These are phyloP conservation scores for Aplocera efformata DNA, from an alignment of 2,888 invertebrate genomes.

Conservation along the genomic window DNA sequence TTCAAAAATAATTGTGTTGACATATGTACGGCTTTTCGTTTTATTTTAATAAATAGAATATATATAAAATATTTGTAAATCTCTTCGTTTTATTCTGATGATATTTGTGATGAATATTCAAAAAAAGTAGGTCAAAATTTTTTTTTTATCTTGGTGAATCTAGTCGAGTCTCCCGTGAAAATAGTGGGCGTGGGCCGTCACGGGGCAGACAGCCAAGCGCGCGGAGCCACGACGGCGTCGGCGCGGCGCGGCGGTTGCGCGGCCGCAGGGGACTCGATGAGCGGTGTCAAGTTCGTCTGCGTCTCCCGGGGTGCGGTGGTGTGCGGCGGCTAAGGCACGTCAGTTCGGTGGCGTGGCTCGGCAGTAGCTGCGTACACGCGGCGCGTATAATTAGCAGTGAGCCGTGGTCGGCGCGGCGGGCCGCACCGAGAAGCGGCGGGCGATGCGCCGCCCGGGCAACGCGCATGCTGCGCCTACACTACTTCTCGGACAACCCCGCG, in stretches of 20 bases:
- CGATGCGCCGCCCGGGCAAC: conserved; percentile 71
- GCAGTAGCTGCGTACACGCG: conserved; percentile 37
- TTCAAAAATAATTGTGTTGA: too few species aligned
- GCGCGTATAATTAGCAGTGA: conserved; percentile 73
- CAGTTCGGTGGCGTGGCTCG: conserved; percentile 36
- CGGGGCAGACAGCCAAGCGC: conserved; percentile 33
- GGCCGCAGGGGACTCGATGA: conserved; percentile 28
- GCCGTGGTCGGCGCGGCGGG: conserved; percentile 75
- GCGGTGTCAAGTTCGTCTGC: conserved; percentile 51
- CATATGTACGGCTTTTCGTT: too few species aligned
- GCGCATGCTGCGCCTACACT: conserved; percentile 90
- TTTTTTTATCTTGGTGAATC: not conserved
- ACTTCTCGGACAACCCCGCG: conserved; percentile 89
- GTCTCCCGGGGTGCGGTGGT: conserved; percentile 31
- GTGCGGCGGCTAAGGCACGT: conserved; percentile 21
- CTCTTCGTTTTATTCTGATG: too few species aligned
- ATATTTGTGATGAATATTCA: too few species aligned
- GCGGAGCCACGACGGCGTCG: conserved; percentile 33
- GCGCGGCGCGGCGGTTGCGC: conserved; percentile 42
- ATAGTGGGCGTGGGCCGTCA: conserved; percentile 33
- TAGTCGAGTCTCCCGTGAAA: conserved; percentile 10
- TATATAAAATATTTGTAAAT: too few species aligned
- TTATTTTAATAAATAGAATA: too few species aligned
- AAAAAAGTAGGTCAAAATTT: too few species aligned
- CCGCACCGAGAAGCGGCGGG: conserved; percentile 69